A percentile compares a stretch with the other conserved stretches of the same genome.
phyloP scores from a whole-genome alignment of 1,140 invertebrate genomes.

The Melitaea cinxia region DNA sequence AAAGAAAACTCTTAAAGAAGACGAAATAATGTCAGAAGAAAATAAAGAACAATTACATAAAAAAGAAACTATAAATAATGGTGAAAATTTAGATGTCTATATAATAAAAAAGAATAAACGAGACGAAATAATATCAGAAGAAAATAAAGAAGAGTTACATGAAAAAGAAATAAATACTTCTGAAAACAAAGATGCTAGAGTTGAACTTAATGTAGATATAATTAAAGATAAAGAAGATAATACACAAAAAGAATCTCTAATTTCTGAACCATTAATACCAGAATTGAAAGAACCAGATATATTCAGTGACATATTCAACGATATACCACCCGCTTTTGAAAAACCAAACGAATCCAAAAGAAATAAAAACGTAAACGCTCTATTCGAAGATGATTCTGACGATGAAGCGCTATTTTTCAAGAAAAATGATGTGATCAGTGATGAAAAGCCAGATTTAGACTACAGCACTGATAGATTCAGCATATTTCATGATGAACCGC shows the following conservation, averaged over 20 bases:
- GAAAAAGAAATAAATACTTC: neutral
- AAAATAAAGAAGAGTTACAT: neutral
- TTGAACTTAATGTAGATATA: neutral
- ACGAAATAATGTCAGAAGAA: neutral
- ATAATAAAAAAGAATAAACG: no score
- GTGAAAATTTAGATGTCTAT: neutral
- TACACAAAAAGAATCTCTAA: slow-evolving; percentile 6
- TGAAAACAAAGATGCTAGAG: neutral
- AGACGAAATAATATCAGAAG: neutral
- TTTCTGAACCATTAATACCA: slow-evolving; percentile 4
- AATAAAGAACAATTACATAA: neutral
- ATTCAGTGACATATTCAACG: slow-evolving; percentile 59
- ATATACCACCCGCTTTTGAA: slow-evolving; percentile 64
- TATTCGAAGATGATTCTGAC: slow-evolving; percentile 76
- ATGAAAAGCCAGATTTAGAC: slow-evolving; percentile 53
- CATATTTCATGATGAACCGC: slow-evolving; percentile 73
- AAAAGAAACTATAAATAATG: neutral
- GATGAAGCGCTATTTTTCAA: slow-evolving; percentile 72
- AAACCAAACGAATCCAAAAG: slow-evolving; percentile 68
- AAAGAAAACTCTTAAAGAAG: neutral
- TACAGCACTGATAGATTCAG: slow-evolving; percentile 51
- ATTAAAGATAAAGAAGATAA: neutral
- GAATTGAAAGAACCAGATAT: slow-evolving; percentile 29
- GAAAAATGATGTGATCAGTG: slow-evolving; percentile 55
- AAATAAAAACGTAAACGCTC: slow-evolving; percentile 71